These are phyloP conservation scores for Sphaerophoria taeniata DNA, from an alignment of 2,888 invertebrate genomes.

Conservation along the genomic window DNA sequence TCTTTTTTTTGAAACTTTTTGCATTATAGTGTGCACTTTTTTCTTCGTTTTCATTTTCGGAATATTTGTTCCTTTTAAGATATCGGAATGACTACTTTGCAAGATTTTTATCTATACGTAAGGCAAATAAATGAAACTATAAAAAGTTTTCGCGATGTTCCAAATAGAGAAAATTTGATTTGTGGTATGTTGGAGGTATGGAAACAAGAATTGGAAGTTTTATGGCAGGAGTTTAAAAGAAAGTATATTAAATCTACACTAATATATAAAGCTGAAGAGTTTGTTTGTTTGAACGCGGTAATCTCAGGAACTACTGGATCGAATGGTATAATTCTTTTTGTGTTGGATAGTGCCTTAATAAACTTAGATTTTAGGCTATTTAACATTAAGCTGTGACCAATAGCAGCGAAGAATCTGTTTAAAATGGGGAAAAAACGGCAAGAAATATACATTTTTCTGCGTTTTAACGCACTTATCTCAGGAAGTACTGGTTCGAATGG, in stretches of 20 bases:
- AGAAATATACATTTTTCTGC: too few species aligned
- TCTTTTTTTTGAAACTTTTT: background rate
- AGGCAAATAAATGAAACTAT: background rate
- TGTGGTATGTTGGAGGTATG: background rate
- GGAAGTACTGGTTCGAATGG: too few species aligned
- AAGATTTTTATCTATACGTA: background rate
- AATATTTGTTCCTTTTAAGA: background rate
- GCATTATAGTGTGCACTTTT: background rate
- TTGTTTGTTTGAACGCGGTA: too few species aligned
- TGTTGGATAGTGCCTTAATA: too few species aligned
- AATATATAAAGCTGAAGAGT: too few species aligned
- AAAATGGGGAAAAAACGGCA: too few species aligned
- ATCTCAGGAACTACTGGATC: too few species aligned
- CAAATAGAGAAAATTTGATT: background rate
- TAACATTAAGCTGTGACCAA: too few species aligned
- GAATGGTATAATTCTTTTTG: too few species aligned
- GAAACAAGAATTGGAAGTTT: slow-evolving; percentile 24
- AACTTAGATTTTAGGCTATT: too few species aligned
- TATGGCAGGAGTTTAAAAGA: background rate
- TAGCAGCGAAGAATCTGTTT: too few species aligned
- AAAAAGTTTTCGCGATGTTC: background rate
- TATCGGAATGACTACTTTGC: background rate
- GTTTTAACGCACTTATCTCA: too few species aligned
- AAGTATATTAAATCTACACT: background rate
- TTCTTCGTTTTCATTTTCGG: background rate